phyloP scores from a whole-genome alignment of 1,140 invertebrate species.

The Diachasma alloeum region DNA sequence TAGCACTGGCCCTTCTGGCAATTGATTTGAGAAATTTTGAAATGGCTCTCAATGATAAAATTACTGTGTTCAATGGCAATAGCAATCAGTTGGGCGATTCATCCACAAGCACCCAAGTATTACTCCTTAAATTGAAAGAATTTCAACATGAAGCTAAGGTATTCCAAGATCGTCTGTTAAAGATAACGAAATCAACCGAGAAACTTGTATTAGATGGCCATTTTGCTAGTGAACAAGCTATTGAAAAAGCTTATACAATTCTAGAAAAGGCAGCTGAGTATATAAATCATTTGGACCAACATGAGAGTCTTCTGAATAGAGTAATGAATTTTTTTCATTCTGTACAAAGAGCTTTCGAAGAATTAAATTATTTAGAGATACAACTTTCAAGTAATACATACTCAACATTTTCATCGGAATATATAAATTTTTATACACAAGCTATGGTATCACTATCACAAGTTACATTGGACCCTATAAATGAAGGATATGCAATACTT shows the following conservation, averaged over 20 bases:
- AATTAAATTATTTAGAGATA: conserved; percentile 81
- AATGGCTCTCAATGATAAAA: conserved; percentile 65
- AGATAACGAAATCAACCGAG: conserved; percentile 82
- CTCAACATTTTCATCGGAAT: conserved; percentile 70
- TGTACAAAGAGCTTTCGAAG: conserved; percentile 75
- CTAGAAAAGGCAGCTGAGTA: conserved; percentile 80
- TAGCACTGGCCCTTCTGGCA: conserved; percentile 78
- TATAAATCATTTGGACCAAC: conserved; percentile 75
- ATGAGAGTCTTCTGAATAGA: conserved; percentile 73
- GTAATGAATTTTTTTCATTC: conserved; percentile 80
- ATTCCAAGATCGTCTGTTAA: conserved; percentile 79
- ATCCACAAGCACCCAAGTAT: conserved; percentile 72
- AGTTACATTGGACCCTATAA: conserved; percentile 70
- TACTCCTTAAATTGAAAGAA: conserved; percentile 76
- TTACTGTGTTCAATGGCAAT: conserved; percentile 59
- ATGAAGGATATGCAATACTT: conserved; percentile 78
- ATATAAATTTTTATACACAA: conserved; percentile 74
- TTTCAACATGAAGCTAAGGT: conserved; percentile 78
- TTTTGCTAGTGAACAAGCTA: conserved; percentile 76
- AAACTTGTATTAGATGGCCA: conserved; percentile 75
- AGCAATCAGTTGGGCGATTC: conserved; percentile 73
- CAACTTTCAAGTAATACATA: conserved; percentile 75
- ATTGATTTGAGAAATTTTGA: conserved; percentile 77
- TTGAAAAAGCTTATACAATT: conserved; percentile 75
- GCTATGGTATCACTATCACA: conserved; percentile 73